Evolutionary conservation across 2,113 vertebrate species (phyloP).

Genomic region (Pedionomus torquatus): DNA sequence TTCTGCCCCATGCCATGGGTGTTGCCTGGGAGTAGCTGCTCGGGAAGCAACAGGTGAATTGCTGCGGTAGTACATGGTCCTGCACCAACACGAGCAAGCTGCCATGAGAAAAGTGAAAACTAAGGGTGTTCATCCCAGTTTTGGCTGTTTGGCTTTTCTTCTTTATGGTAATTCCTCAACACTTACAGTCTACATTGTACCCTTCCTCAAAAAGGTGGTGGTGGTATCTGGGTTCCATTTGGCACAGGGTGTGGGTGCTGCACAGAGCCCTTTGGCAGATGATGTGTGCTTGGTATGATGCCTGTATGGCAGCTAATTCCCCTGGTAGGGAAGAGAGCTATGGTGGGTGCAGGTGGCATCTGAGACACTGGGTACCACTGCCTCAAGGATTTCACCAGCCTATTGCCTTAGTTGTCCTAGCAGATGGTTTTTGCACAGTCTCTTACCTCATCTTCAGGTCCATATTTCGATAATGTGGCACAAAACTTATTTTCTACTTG

Average conservation of each 20-base stretch:
- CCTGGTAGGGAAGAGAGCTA: rapidly evolving
- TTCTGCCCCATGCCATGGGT: rapidly evolving
- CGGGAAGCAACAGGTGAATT: background rate
- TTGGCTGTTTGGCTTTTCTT: background rate
- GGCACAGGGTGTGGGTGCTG: rapidly evolving
- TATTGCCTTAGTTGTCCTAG: background rate
- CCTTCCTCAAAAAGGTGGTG: background rate
- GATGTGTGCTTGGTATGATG: rapidly evolving
- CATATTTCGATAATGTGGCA: background rate
- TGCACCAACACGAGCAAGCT: background rate
- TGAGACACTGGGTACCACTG: background rate
- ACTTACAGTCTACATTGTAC: background rate
- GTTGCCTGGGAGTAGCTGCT: background rate
- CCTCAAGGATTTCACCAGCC: background rate
- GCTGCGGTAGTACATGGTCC: too few relatives aligned
- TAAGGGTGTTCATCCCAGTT: background rate
- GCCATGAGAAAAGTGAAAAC: background rate
- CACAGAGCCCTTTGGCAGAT: rapidly evolving
- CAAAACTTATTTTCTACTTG: background rate
- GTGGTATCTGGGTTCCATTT: background rate
- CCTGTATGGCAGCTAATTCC: rapidly evolving
- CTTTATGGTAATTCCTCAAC: background rate
- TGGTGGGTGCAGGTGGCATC: background rate
- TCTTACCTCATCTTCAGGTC: background rate
- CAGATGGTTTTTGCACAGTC: background rate